A percentile compares a stretch with the other conserved stretches of the same genome.
Conservation (phyloP, 2,113 vertebrate genomes). For the Platichthys stellatus region DNA sequence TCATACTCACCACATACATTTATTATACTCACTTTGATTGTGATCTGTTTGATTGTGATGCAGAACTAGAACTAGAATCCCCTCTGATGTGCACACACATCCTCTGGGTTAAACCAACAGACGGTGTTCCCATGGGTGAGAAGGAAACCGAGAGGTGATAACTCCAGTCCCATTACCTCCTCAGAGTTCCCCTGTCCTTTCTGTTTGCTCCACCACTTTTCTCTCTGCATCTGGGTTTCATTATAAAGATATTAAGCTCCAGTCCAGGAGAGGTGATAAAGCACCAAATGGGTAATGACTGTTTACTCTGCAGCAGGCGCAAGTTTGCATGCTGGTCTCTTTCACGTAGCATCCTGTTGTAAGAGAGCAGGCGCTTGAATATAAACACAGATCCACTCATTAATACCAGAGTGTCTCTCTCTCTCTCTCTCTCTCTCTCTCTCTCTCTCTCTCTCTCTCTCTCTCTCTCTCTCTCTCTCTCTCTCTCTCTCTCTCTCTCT, state of each 20-base stretch:
- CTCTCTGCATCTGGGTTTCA: constrained; percentile 62
- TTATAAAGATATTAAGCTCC: constrained; percentile 61
- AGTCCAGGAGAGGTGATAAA: constrained; percentile 71
- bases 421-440: background rate
- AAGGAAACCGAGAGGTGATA: constrained; percentile 38
- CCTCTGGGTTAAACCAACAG: too few species aligned
- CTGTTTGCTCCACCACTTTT: constrained; percentile 20
- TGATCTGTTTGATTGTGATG: too few species aligned
- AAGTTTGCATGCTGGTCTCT: constrained; percentile 39
- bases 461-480: background rate
- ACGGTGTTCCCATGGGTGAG: constrained; percentile 13
- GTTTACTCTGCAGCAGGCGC: constrained; percentile 66
- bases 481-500: background rate
- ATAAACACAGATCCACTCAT: constrained; percentile 30
- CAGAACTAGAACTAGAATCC: background rate
- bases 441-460: background rate
- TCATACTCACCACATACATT: too few species aligned
- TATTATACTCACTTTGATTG: too few species aligned
- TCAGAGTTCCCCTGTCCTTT: constrained; percentile 32
- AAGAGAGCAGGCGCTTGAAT: constrained; percentile 11
- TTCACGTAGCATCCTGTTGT: constrained; percentile 46
- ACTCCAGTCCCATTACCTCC: constrained; percentile 49
- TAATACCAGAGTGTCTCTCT: background rate
- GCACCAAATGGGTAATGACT: constrained; percentile 70
- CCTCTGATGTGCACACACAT: background rate